Evolutionary conservation across 2,113 vertebrate genomes (phyloP).

Genomic region (Carettochelys insculpta): DNA sequence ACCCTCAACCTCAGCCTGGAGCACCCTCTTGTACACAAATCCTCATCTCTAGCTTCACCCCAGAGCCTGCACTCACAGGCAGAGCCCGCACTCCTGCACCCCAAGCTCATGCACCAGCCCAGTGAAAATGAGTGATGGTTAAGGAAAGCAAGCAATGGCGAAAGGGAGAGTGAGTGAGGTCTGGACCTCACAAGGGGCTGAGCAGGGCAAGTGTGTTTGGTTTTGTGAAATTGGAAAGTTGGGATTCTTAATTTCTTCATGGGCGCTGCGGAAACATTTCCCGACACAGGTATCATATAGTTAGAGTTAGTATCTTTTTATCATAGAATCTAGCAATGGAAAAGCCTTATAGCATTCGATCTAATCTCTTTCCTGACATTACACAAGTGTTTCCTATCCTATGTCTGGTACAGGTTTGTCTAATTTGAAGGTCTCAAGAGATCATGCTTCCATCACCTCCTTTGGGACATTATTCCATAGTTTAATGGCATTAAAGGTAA

Average conservation of each 20-base stretch:
- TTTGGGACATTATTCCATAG: background rate
- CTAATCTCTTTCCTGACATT: background rate
- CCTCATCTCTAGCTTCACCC: no score
- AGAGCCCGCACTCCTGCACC: no score
- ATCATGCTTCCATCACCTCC: background rate
- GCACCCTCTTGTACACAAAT: no score
- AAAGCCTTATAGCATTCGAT: background rate
- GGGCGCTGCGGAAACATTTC: background rate
- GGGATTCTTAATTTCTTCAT: fast-evolving
- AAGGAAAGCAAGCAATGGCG: no score
- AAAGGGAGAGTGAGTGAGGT: no score
- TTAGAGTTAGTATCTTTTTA: background rate
- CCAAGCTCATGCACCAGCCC: no score
- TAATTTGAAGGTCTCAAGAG: background rate
- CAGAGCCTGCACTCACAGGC: no score
- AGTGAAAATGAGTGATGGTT: no score
- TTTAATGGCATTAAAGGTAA: background rate
- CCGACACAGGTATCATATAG: background rate
- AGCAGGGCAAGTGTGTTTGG: no score
- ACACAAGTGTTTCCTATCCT: background rate
- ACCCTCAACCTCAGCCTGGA: no score
- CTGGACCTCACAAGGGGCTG: no score
- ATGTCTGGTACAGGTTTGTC: background rate
- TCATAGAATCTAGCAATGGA: background rate
- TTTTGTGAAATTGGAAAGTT: no score